Conservation (phyloP, 2,113 vertebrate species). For the Mus spicilegus region DNA sequence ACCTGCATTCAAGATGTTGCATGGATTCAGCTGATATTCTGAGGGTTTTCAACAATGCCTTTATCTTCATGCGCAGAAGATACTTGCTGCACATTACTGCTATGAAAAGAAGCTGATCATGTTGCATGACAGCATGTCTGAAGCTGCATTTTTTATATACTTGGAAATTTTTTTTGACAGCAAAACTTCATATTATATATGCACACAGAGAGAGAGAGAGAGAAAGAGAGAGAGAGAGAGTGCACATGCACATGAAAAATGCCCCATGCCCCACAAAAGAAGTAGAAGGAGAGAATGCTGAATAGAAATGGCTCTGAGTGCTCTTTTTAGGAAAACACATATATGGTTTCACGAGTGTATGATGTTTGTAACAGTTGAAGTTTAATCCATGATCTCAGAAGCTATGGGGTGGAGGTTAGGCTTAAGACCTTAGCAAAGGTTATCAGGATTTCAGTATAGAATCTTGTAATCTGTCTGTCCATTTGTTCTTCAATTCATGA, state of each 20-base stretch:
- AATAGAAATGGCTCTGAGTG: background rate
- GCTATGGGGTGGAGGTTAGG: background rate
- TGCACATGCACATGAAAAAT: background rate
- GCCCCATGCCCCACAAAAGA: background rate
- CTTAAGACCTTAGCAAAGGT: background rate
- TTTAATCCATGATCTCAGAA: background rate
- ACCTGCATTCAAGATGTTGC: slow-evolving; percentile 48
- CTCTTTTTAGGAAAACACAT: background rate
- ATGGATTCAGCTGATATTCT: slow-evolving; percentile 65
- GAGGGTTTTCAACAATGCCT: slow-evolving; percentile 47
- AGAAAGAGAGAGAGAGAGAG: too few relatives aligned
- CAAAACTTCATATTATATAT: background rate
- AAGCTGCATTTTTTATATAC: background rate
- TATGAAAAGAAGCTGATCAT: background rate
- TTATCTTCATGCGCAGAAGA: slow-evolving; percentile 49
- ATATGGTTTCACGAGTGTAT: background rate
- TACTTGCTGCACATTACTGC: background rate
- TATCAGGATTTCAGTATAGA: background rate
- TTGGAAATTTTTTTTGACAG: background rate
- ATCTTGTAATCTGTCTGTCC: background rate
- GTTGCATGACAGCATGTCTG: background rate
- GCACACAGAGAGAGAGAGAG: background rate
- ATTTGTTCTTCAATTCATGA: background rate
- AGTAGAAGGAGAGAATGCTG: background rate
- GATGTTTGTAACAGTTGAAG: background rate